phyloP scores from a whole-genome alignment of 2,797 vertebrate genomes.

The Sebastes hubbsi region DNA sequence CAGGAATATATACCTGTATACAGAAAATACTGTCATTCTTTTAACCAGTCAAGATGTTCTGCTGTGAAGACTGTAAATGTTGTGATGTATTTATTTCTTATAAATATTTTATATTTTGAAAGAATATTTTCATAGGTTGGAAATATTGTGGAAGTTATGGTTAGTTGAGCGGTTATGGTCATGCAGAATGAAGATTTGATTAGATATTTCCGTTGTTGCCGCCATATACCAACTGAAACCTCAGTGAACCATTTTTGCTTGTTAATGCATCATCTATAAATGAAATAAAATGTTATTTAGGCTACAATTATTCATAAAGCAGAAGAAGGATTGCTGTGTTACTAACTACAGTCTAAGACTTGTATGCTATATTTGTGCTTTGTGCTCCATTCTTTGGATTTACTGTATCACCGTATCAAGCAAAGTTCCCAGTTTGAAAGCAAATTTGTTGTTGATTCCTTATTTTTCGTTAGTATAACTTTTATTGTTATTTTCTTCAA shows the following conservation, averaged over 20 bases:
- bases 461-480: neutral
- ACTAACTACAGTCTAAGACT: neutral
- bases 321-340: neutral
- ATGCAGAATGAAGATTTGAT: constrained; percentile 9
- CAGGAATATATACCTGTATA: neutral
- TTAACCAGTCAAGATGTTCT: neutral
- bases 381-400: neutral
- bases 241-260: neutral
- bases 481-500: neutral
- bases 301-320: neutral
- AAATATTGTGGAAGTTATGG: constrained; percentile 3
- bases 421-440: constrained; percentile 38
- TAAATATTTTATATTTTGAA: constrained; percentile 61
- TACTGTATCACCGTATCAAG: constrained; percentile 37
- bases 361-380: constrained; percentile 1
- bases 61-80: constrained; percentile 32
- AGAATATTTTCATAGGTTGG: constrained; percentile 38
- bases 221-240: neutral
- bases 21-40: constrained; percentile 13
- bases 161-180: neutral
- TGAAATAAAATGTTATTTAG: neutral
- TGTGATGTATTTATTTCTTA: constrained; percentile 62
- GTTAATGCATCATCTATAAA: neutral
- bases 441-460: neutral
- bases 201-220: neutral